A percentile compares a stretch with the other conserved stretches of the same genome.
Conservation (phyloP, 1,140 invertebrate species). For the Orchesella cincta region DNA sequence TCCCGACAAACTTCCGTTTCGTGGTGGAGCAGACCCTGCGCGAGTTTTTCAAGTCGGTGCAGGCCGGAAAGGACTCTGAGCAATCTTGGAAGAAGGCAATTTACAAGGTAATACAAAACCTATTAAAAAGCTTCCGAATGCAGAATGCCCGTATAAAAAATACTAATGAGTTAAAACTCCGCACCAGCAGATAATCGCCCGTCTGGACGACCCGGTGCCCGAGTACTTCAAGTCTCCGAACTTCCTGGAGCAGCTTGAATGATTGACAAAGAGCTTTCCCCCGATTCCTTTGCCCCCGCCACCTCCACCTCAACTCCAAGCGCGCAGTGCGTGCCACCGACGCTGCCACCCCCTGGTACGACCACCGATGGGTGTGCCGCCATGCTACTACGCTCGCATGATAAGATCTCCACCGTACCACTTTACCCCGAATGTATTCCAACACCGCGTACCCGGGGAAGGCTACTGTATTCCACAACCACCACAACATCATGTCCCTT, state of each 20-base stretch:
- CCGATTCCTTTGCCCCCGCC: conserved; percentile 16
- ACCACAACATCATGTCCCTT: neutral
- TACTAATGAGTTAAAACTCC: neutral
- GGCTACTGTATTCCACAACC: neutral
- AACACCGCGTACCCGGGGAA: neutral
- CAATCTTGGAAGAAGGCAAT: conserved; percentile 99
- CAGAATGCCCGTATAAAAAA: neutral
- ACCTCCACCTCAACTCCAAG: neutral
- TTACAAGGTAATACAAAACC: conserved; percentile 74
- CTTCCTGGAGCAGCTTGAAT: conserved; percentile 84
- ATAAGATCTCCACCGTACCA: neutral
- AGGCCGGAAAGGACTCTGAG: conserved; percentile 91
- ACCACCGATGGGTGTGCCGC: too few relatives aligned
- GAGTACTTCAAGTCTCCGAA: conserved; percentile 99
- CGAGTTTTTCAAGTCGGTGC: conserved; percentile 98
- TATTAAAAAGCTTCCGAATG: neutral
- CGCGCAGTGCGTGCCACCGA: neutral
- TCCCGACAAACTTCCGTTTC: conserved; percentile 92
- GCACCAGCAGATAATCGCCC: conserved; percentile 77
- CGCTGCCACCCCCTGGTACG: neutral
- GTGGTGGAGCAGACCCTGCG: conserved; percentile 95
- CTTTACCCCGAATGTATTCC: neutral
- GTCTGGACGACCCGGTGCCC: conserved; percentile 96
- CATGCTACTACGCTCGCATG: too few relatives aligned
- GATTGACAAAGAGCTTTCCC: conserved; percentile 34